These are phyloP conservation scores for Oreochromis tanganicae DNA, from an alignment of 2,113 vertebrate species.

Conservation along the genomic window DNA sequence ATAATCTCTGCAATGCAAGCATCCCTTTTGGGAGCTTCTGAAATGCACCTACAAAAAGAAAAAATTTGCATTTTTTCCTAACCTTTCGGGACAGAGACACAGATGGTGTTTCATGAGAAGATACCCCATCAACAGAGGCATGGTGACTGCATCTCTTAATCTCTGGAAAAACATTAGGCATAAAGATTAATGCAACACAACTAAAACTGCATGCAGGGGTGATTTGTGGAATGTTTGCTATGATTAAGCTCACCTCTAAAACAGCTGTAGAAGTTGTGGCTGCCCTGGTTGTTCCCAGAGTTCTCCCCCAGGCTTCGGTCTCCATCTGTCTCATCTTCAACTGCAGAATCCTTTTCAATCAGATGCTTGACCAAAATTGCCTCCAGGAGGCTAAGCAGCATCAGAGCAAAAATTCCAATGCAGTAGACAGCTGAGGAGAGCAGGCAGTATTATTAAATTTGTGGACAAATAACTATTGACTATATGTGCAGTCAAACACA, in stretches of 20 bases:
- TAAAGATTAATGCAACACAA: background rate
- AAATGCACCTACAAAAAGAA: background rate
- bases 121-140: background rate
- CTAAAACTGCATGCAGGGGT: background rate
- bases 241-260: background rate
- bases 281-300: background rate
- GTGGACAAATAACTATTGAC: background rate
- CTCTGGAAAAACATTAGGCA: accelerated
- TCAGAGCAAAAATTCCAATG: background rate
- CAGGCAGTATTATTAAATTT: background rate
- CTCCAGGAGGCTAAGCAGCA: background rate
- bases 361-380: background rate
- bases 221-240: background rate
- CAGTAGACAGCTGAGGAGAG: background rate
- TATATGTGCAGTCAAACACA: background rate
- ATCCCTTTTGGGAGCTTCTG: background rate
- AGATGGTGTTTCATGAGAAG: background rate
- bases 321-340: background rate
- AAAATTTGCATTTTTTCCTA: background rate
- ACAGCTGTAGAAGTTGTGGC: background rate
- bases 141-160: background rate
- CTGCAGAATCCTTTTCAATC: background rate
- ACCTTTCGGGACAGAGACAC: background rate
- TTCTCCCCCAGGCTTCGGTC: background rate
- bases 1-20: background rate